Conservation (phyloP, 2,797 vertebrate genomes). For the Tolypeutes matacus region DNA sequence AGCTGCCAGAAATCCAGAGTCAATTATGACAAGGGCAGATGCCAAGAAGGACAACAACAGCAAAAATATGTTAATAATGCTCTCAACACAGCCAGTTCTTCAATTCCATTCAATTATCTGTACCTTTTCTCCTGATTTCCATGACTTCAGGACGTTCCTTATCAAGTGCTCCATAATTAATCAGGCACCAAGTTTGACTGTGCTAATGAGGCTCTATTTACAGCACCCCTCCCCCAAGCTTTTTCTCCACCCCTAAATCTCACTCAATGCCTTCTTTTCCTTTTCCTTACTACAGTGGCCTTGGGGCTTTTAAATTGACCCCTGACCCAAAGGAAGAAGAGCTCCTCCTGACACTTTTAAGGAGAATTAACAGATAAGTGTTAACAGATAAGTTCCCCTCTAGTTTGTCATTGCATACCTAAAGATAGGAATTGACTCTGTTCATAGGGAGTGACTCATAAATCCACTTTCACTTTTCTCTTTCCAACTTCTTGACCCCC, state of each 20-base stretch:
- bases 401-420: conserved; percentile 82
- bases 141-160: conserved; percentile 86
- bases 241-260: conserved; percentile 43
- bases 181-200: conserved; percentile 85
- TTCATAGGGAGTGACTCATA: conserved; percentile 14
- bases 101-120: conserved; percentile 82
- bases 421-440: conserved; percentile 70
- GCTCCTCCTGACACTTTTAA: conserved; percentile 83
- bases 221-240: conserved; percentile 65
- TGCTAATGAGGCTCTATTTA: conserved; percentile 86
- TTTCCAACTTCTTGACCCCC: not conserved
- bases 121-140: conserved; percentile 85
- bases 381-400: conserved; percentile 79
- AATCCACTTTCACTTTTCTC: not conserved
- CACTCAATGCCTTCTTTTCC: conserved; percentile 33
- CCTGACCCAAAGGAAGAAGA: conserved; percentile 70
- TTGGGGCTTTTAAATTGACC: conserved; percentile 86
- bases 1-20: conserved; percentile 66
- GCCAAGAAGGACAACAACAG: conserved; percentile 75
- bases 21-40: not conserved
- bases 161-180: conserved; percentile 89
- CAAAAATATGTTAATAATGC: conserved; percentile 63
- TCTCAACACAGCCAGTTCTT: conserved; percentile 75
- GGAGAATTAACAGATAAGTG: conserved; percentile 85
- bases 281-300: conserved; percentile 78